Evolutionary conservation across 1,140 invertebrate genomes (phyloP), one percentile per base, ranked within the genome.

Genomic region (Alviniconcha marisindica): DNA sequence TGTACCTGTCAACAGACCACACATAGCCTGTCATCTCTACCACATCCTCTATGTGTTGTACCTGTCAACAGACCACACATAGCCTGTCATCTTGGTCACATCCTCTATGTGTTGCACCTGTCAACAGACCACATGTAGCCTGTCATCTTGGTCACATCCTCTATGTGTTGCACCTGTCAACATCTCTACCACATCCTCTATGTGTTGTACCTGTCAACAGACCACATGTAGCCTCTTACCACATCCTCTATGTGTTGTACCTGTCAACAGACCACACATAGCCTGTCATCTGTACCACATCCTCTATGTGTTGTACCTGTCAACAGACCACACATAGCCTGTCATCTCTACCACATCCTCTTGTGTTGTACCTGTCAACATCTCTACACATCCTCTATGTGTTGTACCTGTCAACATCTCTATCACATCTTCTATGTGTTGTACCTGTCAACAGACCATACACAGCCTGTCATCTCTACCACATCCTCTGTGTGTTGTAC

Each of bases 11-110:
- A 48, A 60, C 44, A 77, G 15, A 60, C 33, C 36, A 33, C 10
- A 89, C 86, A 87, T 91, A 91, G 24, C 87, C 88, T 36, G 88
- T 91, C 78, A 73, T 84, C 79, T 91, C 90, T 44, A 92, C 81
- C 3, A 90, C 82, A 88, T 92, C 90, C 82, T 92, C 91, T 10
- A 92, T 33, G 83, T 91, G 87, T 73, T 80, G 86, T 2, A 91
- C 87, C 91, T 92, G 76, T 36, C 4, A 66, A 24, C n/a, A 28
- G 63, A 28, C 12, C 21, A n/a, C 21, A n/a, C n/a, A n/a, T n/a
- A n/a, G n/a, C n/a, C n/a, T n/a, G n/a, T n/a, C 83, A 60, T 24
- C 54, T 60, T 24, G 5, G 28, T 60, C 21, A 60, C 28, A 24
- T 60, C 21, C 21, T 60, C 4, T 5, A 60, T 5, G 21, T 60